These are phyloP conservation scores for Pheosia gnoma DNA, from an alignment of 2,888 invertebrate genomes.

Conservation along the genomic window DNA sequence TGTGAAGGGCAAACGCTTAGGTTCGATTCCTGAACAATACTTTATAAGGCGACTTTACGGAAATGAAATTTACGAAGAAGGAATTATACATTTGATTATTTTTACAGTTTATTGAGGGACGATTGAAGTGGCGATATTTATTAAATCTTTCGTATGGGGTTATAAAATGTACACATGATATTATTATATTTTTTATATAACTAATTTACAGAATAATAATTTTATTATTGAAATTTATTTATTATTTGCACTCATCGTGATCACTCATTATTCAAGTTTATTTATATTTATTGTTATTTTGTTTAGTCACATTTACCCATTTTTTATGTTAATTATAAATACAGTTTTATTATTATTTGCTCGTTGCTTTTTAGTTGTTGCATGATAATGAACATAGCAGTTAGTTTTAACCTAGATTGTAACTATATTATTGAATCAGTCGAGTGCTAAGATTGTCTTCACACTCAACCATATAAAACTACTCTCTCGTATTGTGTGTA, in stretches of 20 bases:
- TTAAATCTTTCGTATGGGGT: too few relatives aligned
- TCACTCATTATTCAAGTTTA: slow-evolving; percentile 55
- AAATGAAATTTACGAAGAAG: too few relatives aligned
- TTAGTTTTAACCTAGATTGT: slow-evolving; percentile 24
- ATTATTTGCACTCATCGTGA: slow-evolving; percentile 74
- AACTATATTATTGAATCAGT: slow-evolving; percentile 13
- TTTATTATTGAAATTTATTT: slow-evolving; percentile 16
- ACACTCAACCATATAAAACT: not conserved
- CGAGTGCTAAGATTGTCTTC: slow-evolving; percentile 15
- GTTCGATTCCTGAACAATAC: too few relatives aligned
- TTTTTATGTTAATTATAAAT: slow-evolving; percentile 17
- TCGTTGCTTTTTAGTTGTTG: slow-evolving; percentile 62
- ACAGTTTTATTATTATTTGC: slow-evolving; percentile 56
- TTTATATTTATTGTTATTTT: slow-evolving; percentile 29
- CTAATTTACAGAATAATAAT: slow-evolving; percentile 9
- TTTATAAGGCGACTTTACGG: too few relatives aligned
- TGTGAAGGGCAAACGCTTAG: too few relatives aligned
- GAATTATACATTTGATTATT: slow-evolving; percentile 7
- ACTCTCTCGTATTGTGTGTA: not conserved
- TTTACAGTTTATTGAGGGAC: slow-evolving; percentile 15
- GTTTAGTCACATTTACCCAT: slow-evolving; percentile 47
- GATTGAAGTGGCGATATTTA: not conserved
- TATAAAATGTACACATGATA: not conserved
- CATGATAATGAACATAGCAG: slow-evolving; percentile 44
- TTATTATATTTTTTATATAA: not conserved